A percentile compares a stretch with the other conserved stretches of the same genome.
Conservation (phyloP, 2,888 invertebrate species). For the Meloe dianella region DNA sequence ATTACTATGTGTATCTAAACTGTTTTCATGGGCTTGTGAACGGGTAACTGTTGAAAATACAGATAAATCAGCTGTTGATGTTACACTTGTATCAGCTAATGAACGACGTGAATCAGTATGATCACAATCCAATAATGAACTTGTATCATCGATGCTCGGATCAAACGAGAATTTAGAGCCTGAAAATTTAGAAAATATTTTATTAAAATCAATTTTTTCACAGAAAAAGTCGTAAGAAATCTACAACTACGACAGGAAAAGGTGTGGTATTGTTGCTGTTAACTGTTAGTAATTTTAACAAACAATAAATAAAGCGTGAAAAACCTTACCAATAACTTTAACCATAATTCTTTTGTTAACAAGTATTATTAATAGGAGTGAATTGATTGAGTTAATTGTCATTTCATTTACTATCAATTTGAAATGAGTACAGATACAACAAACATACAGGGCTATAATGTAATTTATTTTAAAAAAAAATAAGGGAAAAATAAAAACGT, state of each 20-base stretch:
- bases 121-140: conserved; percentile 66
- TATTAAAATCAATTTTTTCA: background rate
- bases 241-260: background rate
- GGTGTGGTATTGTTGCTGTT: no score
- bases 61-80: conserved; percentile 82
- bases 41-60: conserved; percentile 77
- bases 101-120: conserved; percentile 77
- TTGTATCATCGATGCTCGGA: conserved; percentile 71
- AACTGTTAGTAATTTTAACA: background rate
- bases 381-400: no score
- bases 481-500: conserved; percentile 23
- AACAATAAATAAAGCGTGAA: background rate
- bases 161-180: conserved; percentile 71
- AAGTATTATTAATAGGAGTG: no score
- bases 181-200: conserved; percentile 49
- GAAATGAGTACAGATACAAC: background rate
- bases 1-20: conserved; percentile 77
- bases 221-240: background rate
- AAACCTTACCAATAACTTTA: background rate
- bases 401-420: no score
- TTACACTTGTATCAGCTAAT: conserved; percentile 82
- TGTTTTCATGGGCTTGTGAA: conserved; percentile 76
- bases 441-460: background rate
- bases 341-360: no score
- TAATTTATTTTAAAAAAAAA: background rate